Percentiles rank a stretch among this genome's conserved stretches.
Conservation (phyloP, 2,113 vertebrate species). For the Anarhynchus alexandrinus region DNA sequence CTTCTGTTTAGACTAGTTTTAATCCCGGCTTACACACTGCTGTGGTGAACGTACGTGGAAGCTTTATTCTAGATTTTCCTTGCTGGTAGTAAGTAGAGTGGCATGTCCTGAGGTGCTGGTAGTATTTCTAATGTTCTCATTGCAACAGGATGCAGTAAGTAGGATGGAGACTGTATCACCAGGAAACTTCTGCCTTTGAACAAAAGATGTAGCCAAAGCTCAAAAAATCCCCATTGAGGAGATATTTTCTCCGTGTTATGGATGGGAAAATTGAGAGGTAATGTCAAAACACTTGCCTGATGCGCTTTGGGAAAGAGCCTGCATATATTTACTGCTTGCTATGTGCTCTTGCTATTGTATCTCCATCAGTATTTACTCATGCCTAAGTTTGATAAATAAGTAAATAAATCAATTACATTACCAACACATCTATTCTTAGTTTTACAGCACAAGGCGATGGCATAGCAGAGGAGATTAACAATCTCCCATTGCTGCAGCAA, state of each 20-base stretch:
- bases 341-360: too few species aligned
- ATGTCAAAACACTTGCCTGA: background rate
- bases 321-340: too few species aligned
- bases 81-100: background rate
- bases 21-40: background rate
- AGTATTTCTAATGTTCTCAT: background rate
- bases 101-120: background rate
- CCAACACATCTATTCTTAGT: background rate
- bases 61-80: background rate
- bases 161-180: background rate
- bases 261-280: background rate
- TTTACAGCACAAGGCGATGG: background rate
- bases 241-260: background rate
- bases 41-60: rapidly evolving
- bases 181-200: background rate
- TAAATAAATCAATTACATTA: background rate
- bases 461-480: background rate
- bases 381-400: background rate
- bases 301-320: too few species aligned
- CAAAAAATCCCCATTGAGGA: background rate
- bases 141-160: background rate
- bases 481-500: background rate
- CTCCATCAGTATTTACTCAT: background rate
- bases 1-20: background rate
- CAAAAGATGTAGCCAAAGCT: background rate